Conservation (phyloP, 2,888 invertebrate species). For the Auanema sp. region DNA sequence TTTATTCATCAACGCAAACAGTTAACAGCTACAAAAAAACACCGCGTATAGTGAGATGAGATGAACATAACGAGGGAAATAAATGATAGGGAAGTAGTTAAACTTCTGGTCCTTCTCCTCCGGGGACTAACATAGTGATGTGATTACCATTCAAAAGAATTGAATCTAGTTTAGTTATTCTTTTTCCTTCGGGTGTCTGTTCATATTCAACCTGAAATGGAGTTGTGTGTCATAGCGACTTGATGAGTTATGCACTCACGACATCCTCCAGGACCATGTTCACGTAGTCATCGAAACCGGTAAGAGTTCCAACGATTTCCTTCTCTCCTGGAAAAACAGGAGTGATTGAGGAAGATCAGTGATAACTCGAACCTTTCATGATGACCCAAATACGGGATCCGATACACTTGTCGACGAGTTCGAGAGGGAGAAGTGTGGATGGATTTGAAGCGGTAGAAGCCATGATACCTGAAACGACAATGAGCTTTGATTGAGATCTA, state of each 20-base stretch:
- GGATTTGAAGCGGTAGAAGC: conserved; percentile 39
- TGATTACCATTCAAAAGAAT: conserved; percentile 98
- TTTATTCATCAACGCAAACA: too few relatives aligned
- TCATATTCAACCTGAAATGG: conserved; percentile 69
- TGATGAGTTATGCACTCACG: neutral
- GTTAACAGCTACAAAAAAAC: too few relatives aligned
- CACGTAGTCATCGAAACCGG: conserved; percentile 70
- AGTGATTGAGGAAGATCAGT: too few relatives aligned
- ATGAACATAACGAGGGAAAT: too few relatives aligned
- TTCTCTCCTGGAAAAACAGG: conserved; percentile 74
- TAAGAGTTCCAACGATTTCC: conserved; percentile 94
- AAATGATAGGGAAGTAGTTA: conserved; percentile 27
- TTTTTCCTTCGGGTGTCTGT: conserved; percentile 89
- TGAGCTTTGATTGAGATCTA: too few relatives aligned
- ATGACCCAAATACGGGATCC: conserved; percentile 98
- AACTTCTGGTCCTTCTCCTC: conserved; percentile 62
- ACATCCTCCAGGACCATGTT: conserved; percentile 51
- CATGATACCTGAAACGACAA: conserved; percentile 17
- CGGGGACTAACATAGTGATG: conserved; percentile 80
- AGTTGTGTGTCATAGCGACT: neutral
- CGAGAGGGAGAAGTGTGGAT: conserved; percentile 69
- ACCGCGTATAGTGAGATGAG: too few relatives aligned
- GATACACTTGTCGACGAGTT: conserved; percentile 98
- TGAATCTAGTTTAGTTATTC: conserved; percentile 82
- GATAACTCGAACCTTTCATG: conserved; percentile 84